phyloP scores from a whole-genome alignment of 1,140 invertebrate genomes.

The Lepidurus arcticus region DNA sequence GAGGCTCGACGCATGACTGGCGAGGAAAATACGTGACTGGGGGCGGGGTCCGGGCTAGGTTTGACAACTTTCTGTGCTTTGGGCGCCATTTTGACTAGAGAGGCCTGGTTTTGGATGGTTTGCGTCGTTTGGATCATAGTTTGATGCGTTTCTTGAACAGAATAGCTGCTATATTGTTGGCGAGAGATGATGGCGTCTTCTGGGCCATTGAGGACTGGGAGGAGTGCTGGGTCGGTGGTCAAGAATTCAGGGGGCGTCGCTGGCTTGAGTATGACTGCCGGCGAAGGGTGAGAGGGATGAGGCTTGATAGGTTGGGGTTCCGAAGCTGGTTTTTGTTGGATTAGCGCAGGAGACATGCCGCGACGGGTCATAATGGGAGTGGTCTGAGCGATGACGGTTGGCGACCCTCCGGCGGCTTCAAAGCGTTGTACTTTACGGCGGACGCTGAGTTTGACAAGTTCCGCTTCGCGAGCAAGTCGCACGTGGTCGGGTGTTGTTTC shows the following conservation, averaged over 20 bases:
- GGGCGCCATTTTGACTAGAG: conserved; percentile 9
- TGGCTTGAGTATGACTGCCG: not conserved
- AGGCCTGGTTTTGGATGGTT: not conserved
- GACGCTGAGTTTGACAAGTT: conserved; percentile 33
- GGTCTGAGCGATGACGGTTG: conserved; percentile 50
- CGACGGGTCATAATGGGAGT: conserved; percentile 44
- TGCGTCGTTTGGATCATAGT: not conserved
- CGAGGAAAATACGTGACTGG: not conserved
- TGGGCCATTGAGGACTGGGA: conserved; percentile 19
- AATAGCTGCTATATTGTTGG: not conserved
- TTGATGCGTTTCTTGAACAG: not conserved
- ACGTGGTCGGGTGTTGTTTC: conserved; percentile 27
- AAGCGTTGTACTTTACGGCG: conserved; percentile 30
- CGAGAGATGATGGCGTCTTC: not conserved
- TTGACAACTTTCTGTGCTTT: not conserved
- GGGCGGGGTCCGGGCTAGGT: not conserved
- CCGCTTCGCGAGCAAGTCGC: conserved; percentile 27
- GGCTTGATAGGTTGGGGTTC: conserved; percentile 40
- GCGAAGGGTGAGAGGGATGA: conserved; percentile 28
- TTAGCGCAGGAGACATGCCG: conserved; percentile 37
- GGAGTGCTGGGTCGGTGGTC: conserved; percentile 27
- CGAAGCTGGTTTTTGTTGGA: conserved; percentile 7
- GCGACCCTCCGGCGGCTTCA: conserved; percentile 40
- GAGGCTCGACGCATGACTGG: conserved; percentile 16
- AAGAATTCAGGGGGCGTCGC: not conserved